Evolutionary conservation across 2,797 vertebrate species (phyloP), one percentile per base, ranked within the genome.

Genomic region (Bovichtus diacanthus): DNA sequence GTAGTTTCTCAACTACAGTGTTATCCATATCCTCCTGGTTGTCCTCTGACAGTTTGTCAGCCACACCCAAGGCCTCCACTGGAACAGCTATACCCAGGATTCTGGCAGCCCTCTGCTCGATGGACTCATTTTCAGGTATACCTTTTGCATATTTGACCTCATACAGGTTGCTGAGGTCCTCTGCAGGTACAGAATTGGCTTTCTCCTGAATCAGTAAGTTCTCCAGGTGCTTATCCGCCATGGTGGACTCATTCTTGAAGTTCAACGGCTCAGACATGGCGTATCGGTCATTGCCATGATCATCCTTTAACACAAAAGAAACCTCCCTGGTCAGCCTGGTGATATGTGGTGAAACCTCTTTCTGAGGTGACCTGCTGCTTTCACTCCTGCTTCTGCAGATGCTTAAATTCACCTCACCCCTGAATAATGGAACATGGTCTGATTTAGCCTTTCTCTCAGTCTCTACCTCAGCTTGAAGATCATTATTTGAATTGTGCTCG

Each of bases 71-170:
- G 43, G 96, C 95, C 85, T 97, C 97, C 58, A 96, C 95, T n/a
- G 97, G 95, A 88, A 99, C 96, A 8, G 95, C 94, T 78, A 99
- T 99, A 73, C 98, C 98, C 69, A 99, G 91, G 89, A 99, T 99
- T 86, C 98, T 96, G 15, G 96, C 96, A 25, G 98, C 98, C 91
- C 98, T 95, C 51, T 95, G 94, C 83, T 97, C 96, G 38, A 99
- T 94, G 11, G 97, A 96, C 88, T 99, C 98, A 19, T 97, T 96
- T 74, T 95, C 95, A 3, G 97, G 96, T 44, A 98, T 96, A 72
- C 96, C 97, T 87, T 94, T 70, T 43, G 93, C 88, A n/a, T 83
- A 94, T 75, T 92, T 94, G 16, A 95, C 91, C 80, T 96, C 93
- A 34, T 95, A 96, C 23, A 96, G 83, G 44, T 94, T 95, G 82